Conservation (phyloP, 1,140 invertebrate species). For the Ceratoteleas bidentatus region DNA sequence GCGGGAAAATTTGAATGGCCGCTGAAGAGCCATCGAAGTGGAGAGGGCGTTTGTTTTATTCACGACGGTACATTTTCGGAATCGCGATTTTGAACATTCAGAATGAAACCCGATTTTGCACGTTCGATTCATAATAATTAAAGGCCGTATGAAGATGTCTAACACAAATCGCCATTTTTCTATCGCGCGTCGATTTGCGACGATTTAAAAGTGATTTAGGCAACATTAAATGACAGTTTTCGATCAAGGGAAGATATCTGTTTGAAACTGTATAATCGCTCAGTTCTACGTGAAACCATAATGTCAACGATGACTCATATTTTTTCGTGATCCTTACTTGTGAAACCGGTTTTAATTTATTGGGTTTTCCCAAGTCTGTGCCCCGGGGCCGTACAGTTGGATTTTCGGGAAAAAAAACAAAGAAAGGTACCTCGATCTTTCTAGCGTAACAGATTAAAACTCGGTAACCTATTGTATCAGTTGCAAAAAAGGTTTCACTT, state of each 20-base stretch:
- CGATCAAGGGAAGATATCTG: conserved; percentile 1
- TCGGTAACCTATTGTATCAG: no score
- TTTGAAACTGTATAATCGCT: conserved; percentile 34
- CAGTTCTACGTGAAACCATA: conserved; percentile 27
- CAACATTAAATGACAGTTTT: conserved; percentile 1
- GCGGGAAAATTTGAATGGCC: conserved; percentile 53
- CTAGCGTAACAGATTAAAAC: no score
- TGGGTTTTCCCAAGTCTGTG: no score
- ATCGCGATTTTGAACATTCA: conserved; percentile 37
- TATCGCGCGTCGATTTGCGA: background rate
- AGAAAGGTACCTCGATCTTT: no score
- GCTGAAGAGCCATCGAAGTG: conserved; percentile 32
- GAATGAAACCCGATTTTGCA: conserved; percentile 22
- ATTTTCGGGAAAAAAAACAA: no score
- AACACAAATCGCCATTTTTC: conserved; percentile 1
- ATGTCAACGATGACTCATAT: conserved; percentile 15
- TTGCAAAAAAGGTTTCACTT: no score
- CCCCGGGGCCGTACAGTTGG: no score
- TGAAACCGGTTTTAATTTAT: no score
- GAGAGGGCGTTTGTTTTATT: conserved; percentile 53
- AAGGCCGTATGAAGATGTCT: background rate
- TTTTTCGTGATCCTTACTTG: no score
- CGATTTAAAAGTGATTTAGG: conserved; percentile 24
- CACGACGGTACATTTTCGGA: conserved; percentile 39
- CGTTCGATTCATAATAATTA: conserved; percentile 12